These are phyloP conservation scores for Channa striata DNA, from an alignment of 2,797 vertebrate genomes.

Conservation along the genomic window DNA sequence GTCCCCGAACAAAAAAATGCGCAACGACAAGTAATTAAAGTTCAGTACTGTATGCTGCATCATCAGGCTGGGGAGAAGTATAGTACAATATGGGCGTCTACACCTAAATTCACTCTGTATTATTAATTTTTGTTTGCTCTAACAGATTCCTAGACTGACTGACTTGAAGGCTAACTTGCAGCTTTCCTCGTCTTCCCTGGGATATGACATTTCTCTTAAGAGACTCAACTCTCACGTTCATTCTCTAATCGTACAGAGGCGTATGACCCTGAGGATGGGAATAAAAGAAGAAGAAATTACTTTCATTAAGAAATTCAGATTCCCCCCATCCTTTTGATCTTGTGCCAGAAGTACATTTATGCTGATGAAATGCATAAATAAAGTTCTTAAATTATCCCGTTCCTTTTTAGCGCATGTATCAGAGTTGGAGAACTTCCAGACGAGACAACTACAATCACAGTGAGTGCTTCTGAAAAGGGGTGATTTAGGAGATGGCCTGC, in stretches of 20 bases:
- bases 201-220: conserved; percentile 74
- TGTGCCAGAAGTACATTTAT: conserved; percentile 88
- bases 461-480: conserved; percentile 80
- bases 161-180: conserved; percentile 72
- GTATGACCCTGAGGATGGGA: conserved; percentile 87
- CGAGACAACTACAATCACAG: conserved; percentile 84
- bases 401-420: conserved; percentile 80
- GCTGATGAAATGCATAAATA: conserved; percentile 90
- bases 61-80: conserved; percentile 2
- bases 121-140: conserved; percentile 49
- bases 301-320: conserved; percentile 90
- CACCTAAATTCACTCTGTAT: conserved; percentile 38
- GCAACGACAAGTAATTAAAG: not conserved
- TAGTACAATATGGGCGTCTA: not conserved
- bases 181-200: conserved; percentile 64
- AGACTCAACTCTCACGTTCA: conserved; percentile 80
- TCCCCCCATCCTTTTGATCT: conserved; percentile 87
- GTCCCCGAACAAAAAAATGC: not conserved
- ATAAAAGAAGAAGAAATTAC: conserved; percentile 88
- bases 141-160: conserved; percentile 83
- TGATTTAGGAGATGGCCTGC: conserved; percentile 80
- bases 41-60: conserved; percentile 4
- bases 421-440: conserved; percentile 87
- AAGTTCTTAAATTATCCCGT: conserved; percentile 86
- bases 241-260: conserved; percentile 84